Evolutionary conservation across 1,140 invertebrate genomes (phyloP), one percentile per base, ranked within the genome.

Genomic region (Drosophila asahinai): DNA sequence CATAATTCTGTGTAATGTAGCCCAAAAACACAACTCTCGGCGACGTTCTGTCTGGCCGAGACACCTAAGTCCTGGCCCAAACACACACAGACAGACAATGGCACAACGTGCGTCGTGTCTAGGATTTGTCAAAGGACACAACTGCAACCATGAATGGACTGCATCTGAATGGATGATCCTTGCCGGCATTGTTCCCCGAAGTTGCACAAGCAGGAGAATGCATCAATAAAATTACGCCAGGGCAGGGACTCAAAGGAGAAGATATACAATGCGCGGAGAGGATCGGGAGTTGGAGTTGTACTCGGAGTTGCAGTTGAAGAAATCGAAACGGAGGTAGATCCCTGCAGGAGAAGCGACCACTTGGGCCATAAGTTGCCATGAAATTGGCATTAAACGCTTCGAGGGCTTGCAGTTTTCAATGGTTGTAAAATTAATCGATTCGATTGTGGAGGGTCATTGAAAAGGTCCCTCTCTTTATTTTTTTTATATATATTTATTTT

Each of bases 141-240:
- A 73, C 60, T 71, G 67, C 60, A 74, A 75, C 67, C 79, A 91
- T 90, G 86, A 80, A 81, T 77, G 73, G 67, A 55, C 43, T 45
- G 27, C 57, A 17, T 54, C 67, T 90, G 86, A 89, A 90, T 84
- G 86, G 78, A 89, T 84, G 73, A 78, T 81, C 62, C 59, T 60
- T 11, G 43, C 33, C 25, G 6, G 55, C 60, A 66, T 90, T 89
- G 84, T 89, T 72, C 58, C 40, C 36, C 62, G 58, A 55, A 81
- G 79, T 76, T 81, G 70, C 70, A 86, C 65, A 80, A 73, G 62
- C 63, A 64, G 79, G 70, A 82, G 83, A 89, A 89, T 90, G 68
- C 86, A 86, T 86, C 86, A 90, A 90, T 90, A 90, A 90, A 91
- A 90, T 82, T 80, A 90, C 68, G 68, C 68, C 75, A 82, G 73